Evolutionary conservation across 2,113 vertebrate genomes (phyloP).

Genomic region (Channa maculata): DNA sequence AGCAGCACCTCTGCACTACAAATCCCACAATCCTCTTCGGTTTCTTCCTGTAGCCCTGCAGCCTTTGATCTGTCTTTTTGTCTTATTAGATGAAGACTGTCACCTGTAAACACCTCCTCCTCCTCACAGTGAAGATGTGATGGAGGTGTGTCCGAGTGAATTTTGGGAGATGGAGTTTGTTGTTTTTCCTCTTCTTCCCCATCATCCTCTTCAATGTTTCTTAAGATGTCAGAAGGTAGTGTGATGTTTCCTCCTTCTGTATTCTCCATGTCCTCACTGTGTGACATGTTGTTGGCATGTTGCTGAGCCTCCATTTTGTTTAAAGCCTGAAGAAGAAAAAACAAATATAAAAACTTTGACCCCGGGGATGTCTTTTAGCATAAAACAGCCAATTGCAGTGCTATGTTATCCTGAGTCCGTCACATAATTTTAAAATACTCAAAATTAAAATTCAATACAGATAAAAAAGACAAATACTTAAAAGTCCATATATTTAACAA

Average conservation of each 20-base stretch:
- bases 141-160: neutral
- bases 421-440: no score
- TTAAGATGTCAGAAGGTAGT: neutral
- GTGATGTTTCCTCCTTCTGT: neutral
- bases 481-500: no score
- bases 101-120: neutral
- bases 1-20: slow-evolving; percentile 66
- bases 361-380: no score
- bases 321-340: slow-evolving; percentile 39
- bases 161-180: slow-evolving; percentile 45
- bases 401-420: no score
- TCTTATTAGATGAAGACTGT: slow-evolving; percentile 7
- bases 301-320: slow-evolving; percentile 55
- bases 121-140: slow-evolving; percentile 19
- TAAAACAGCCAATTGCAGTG: no score
- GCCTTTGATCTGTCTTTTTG: slow-evolving; percentile 1
- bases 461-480: no score
- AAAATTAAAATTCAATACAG: no score
- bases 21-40: slow-evolving; percentile 31
- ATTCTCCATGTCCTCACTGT: neutral
- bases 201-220: neutral
- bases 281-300: neutral
- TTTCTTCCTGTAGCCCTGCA: neutral
- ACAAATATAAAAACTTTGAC: no score
- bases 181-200: neutral